Percentiles rank a stretch among this genome's conserved stretches.
Evolutionary conservation across 2,888 invertebrate genomes (phyloP).

Genomic region (Myopa tessellatipennis): DNA sequence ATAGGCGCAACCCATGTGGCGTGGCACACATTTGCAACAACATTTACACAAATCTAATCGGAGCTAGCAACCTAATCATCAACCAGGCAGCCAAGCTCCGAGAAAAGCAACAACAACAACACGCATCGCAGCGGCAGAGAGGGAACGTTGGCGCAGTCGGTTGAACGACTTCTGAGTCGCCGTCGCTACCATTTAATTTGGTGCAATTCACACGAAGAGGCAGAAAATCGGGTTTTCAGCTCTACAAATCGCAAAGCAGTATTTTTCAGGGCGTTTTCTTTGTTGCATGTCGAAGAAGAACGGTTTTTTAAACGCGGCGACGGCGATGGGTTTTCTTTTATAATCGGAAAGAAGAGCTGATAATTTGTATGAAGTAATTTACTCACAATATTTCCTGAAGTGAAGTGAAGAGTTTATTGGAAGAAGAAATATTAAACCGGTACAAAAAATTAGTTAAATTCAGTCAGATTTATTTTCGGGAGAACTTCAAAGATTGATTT

Average conservation of each 20-base stretch:
- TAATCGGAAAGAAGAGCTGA: neutral
- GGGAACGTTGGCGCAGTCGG: neutral
- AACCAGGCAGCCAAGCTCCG: neutral
- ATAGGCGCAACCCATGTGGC: neutral
- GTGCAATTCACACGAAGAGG: slow-evolving; percentile 6
- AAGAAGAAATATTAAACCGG: too few species aligned
- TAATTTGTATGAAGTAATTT: too few species aligned
- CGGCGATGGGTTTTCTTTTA: neutral
- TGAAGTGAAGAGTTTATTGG: too few species aligned
- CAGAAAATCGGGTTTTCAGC: neutral
- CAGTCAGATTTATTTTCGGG: too few species aligned
- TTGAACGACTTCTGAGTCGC: slow-evolving; percentile 1
- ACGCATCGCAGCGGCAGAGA: neutral
- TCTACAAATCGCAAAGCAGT: neutral
- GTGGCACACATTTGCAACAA: neutral
- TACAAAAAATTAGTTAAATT: too few species aligned
- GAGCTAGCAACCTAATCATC: neutral
- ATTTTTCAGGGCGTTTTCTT: slow-evolving; percentile 9
- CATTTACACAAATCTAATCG: neutral
- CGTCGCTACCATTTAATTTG: neutral
- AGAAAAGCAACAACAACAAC: neutral
- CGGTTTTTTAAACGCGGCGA: neutral
- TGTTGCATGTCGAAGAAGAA: neutral
- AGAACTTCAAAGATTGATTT: too few species aligned
- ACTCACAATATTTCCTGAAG: too few species aligned